Evolutionary conservation across 2,797 vertebrate genomes (phyloP).

Genomic region (Pantherophis alleghaniensis): DNA sequence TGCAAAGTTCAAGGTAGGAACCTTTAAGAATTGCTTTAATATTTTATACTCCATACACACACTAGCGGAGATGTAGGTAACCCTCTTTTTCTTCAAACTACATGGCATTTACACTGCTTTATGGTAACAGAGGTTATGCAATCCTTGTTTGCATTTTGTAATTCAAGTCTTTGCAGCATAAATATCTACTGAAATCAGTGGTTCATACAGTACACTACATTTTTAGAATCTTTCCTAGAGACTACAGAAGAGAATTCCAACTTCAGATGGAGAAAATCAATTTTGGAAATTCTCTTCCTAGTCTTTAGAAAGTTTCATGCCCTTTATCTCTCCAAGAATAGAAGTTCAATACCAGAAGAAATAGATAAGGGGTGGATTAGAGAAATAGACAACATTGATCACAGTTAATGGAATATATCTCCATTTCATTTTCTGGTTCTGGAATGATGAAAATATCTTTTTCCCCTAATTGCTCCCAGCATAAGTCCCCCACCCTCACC

Average conservation of each 20-base stretch:
- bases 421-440: background rate
- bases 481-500: background rate
- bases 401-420: background rate
- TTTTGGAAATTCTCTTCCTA: background rate
- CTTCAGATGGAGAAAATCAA: background rate
- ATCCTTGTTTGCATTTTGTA: background rate
- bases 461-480: background rate
- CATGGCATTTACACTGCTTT: background rate
- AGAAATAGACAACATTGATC: background rate
- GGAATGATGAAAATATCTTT: background rate
- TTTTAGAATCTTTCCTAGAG: background rate
- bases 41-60: background rate
- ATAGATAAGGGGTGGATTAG: background rate
- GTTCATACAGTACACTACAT: background rate
- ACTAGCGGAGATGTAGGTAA: background rate
- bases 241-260: background rate
- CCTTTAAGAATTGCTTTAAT: background rate
- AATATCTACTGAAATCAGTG: background rate
- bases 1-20: background rate
- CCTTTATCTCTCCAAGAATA: background rate
- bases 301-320: background rate
- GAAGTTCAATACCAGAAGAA: background rate
- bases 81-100: background rate
- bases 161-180: conserved; percentile 7
- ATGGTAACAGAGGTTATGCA: background rate